A percentile compares a stretch with the other conserved stretches of the same genome.
Conservation (phyloP, 2,797 vertebrate genomes). For the Gymnoscopelus microlampas region DNA sequence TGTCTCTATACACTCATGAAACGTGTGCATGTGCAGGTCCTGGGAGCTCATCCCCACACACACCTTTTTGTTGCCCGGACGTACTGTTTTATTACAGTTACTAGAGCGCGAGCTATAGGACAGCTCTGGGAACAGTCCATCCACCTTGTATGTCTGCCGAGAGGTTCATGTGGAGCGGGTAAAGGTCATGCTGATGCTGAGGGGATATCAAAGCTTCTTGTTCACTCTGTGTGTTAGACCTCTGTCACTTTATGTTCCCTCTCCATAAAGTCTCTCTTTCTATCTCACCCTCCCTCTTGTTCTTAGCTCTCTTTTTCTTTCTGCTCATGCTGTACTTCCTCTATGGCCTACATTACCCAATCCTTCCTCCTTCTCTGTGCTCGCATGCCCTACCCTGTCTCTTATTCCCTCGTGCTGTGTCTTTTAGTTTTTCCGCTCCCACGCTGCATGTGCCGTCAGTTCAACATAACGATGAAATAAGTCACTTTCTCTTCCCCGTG, state of each 20-base stretch:
- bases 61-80: constrained; percentile 69
- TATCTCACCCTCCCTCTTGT: constrained; percentile 33
- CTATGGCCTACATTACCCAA: constrained; percentile 35
- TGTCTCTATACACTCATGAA: constrained; percentile 68
- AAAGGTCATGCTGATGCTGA: constrained; percentile 79
- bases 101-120: constrained; percentile 72
- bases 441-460: constrained; percentile 46
- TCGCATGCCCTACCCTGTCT: constrained; percentile 9
- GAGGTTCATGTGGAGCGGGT: constrained; percentile 75
- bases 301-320: constrained; percentile 29
- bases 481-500: constrained; percentile 62
- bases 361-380: constrained; percentile 11
- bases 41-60: constrained; percentile 64
- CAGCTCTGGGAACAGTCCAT: constrained; percentile 72
- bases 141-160: constrained; percentile 62
- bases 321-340: constrained; percentile 15
- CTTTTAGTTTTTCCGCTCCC: constrained; percentile 41
- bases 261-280: constrained; percentile 43
- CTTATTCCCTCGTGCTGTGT: constrained; percentile 37
- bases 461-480: constrained; percentile 50
- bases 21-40: constrained; percentile 61
- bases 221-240: constrained; percentile 46
- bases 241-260: not conserved
- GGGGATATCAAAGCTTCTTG: constrained; percentile 77
- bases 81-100: constrained; percentile 78